Conservation (phyloP, 2,113 vertebrate species). For the Dipodomys spectabilis region DNA sequence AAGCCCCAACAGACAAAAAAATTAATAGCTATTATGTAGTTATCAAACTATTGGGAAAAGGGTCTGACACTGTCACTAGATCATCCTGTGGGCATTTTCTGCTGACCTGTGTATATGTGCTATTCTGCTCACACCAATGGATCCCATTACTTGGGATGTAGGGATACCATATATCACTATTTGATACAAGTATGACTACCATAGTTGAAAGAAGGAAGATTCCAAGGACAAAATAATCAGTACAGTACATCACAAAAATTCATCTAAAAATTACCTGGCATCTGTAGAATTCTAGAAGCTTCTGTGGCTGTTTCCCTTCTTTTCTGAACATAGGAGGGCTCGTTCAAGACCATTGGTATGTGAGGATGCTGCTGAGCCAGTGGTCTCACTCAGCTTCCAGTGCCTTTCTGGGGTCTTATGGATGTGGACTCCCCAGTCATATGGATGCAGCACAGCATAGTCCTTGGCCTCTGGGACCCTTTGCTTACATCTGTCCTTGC, state of each 20-base stretch:
- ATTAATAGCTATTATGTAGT: background rate
- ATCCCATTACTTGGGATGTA: background rate
- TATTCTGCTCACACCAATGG: background rate
- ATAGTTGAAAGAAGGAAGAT: background rate
- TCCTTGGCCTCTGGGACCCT: background rate
- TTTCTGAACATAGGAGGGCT: background rate
- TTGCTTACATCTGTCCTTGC: background rate
- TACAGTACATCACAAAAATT: background rate
- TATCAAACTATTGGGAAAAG: background rate
- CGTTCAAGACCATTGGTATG: background rate
- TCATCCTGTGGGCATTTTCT: background rate
- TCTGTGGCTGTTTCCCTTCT: background rate
- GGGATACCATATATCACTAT: background rate
- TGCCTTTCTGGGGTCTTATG: background rate
- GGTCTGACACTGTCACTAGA: background rate
- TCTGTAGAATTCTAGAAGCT: constrained; percentile 21
- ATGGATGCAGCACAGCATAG: background rate
- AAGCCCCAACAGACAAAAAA: no score
- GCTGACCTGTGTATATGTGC: background rate
- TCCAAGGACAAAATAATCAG: background rate
- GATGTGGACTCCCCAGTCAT: background rate
- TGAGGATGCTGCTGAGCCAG: background rate
- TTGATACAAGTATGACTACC: background rate
- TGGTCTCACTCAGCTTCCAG: background rate
- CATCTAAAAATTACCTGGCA: constrained; percentile 1